Conservation (phyloP, 2,797 vertebrate species). For the Macropus fuliginosus region DNA sequence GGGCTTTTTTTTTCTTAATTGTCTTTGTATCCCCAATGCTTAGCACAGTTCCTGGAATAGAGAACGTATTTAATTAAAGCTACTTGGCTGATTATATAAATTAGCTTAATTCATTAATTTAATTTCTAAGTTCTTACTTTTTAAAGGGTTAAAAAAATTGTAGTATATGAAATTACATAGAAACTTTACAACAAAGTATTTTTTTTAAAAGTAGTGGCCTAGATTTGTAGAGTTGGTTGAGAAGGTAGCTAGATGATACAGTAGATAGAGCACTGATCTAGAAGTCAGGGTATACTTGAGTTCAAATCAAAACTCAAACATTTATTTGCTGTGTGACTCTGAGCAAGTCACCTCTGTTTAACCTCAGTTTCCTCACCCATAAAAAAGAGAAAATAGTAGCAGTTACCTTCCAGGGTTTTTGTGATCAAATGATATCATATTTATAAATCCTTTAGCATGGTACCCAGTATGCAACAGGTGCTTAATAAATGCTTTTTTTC, state of each 20-base stretch:
- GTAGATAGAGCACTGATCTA: too few relatives aligned
- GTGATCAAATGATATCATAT: background rate
- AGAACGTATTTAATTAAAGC: background rate
- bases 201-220: background rate
- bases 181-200: background rate
- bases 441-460: background rate
- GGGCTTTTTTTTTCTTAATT: too few relatives aligned
- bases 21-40: too few relatives aligned
- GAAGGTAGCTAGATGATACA: background rate
- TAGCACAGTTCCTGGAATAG: too few relatives aligned
- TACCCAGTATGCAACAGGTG: background rate
- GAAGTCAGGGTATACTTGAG: background rate
- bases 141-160: background rate
- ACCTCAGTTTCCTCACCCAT: background rate
- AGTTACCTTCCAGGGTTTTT: background rate
- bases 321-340: background rate
- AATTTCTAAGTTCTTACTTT: background rate
- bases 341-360: background rate
- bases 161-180: background rate
- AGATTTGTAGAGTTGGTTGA: background rate
- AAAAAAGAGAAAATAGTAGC: background rate
- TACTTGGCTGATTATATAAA: background rate
- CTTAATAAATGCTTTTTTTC: background rate
- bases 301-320: background rate
- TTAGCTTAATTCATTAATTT: background rate